Percentiles rank a stretch among this genome's conserved stretches.
phyloP scores from a whole-genome alignment of 2,113 vertebrate species.

The Barnardius zonarius region DNA sequence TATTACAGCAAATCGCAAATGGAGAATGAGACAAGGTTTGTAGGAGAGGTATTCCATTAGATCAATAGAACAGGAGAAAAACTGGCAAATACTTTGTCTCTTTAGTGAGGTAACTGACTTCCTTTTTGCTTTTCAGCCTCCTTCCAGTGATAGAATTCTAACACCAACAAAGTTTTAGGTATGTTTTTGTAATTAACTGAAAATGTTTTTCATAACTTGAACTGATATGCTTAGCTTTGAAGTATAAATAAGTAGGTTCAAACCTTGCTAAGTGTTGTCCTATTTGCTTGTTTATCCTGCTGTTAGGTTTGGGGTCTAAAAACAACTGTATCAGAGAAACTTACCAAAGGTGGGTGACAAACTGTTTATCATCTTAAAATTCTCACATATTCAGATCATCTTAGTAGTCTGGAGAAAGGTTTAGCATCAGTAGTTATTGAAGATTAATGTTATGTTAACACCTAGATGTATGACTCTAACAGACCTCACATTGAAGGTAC shows the following conservation, averaged over 20 bases:
- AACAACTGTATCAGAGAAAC: neutral
- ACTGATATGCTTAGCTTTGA: neutral
- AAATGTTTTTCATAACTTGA: neutral
- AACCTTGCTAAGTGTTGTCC: neutral
- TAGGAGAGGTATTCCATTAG: neutral
- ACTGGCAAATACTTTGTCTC: neutral
- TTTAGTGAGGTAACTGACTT: neutral
- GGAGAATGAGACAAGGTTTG: neutral
- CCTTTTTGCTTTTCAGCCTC: neutral
- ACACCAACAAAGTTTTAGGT: neutral
- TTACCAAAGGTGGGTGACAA: neutral
- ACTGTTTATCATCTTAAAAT: neutral
- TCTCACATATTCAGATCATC: neutral
- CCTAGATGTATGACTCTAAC: neutral
- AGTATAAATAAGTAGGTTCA: neutral
- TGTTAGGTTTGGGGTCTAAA: neutral
- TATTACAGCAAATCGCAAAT: neutral
- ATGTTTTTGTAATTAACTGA: neutral
- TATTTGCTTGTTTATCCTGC: neutral
- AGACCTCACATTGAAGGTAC: accelerated
- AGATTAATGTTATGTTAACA: neutral
- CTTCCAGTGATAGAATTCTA: neutral
- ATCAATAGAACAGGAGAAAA: neutral
- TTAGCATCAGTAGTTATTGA: neutral
- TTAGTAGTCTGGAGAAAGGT: neutral